Conservation (phyloP, 2,888 invertebrate genomes). For the Pteria penguin region DNA sequence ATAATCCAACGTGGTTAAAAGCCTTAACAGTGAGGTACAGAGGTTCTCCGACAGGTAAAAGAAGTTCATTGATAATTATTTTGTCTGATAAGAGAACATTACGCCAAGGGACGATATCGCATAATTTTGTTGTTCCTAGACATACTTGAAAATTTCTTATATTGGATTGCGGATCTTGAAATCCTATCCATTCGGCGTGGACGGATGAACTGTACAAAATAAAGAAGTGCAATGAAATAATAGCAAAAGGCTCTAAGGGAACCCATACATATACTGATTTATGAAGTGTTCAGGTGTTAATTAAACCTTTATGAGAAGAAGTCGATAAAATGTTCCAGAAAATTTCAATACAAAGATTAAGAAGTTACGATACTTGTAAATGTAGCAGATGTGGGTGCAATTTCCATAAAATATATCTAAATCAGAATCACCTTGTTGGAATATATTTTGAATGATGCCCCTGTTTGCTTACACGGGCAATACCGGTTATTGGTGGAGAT, state of each 20-base stretch:
- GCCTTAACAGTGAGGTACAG: neutral
- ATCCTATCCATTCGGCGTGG: conserved; percentile 32
- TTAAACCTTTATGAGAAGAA: too few species aligned
- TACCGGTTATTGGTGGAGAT: conserved; percentile 57
- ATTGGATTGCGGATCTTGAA: conserved; percentile 49
- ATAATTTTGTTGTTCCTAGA: conserved; percentile 35
- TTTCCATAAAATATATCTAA: neutral
- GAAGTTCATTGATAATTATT: conserved; percentile 15
- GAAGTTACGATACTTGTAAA: too few species aligned
- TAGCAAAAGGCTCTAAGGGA: too few species aligned
- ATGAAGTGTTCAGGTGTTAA: too few species aligned
- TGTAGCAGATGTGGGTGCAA: too few species aligned
- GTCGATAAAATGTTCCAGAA: too few species aligned
- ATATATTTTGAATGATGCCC: conserved; percentile 34
- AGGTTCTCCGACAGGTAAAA: neutral
- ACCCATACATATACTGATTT: too few species aligned
- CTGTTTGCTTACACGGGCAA: conserved; percentile 42
- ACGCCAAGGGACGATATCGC: conserved; percentile 36
- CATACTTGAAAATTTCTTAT: conserved; percentile 48
- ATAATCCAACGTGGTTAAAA: neutral
- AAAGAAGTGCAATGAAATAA: too few species aligned
- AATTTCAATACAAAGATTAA: too few species aligned
- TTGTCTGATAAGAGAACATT: conserved; percentile 34
- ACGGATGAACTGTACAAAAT: neutral
- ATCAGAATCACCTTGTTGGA: conserved; percentile 38